Conservation (phyloP, 2,113 vertebrate species). For the Prunella fulvescens region DNA sequence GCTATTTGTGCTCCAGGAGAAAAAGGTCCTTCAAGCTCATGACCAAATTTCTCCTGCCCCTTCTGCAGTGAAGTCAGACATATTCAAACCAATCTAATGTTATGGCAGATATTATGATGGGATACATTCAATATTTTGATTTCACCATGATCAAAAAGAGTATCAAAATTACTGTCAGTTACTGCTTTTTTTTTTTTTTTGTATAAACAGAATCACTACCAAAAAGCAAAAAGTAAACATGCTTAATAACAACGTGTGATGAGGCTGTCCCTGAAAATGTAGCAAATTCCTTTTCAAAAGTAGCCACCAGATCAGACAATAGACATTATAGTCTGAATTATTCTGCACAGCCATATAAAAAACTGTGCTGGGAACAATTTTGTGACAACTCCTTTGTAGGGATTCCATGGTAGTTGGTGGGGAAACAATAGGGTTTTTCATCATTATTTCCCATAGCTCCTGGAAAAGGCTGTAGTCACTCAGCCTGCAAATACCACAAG, state of each 20-base stretch:
- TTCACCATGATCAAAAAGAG: constrained; percentile 9
- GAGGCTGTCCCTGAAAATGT: not conserved
- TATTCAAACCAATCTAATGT: constrained; percentile 23
- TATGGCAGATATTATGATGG: constrained; percentile 32
- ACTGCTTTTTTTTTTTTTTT: not conserved
- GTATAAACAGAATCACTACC: not conserved
- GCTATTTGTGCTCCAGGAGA: not conserved
- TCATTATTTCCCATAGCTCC: not conserved
- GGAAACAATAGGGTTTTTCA: not conserved
- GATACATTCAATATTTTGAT: constrained; percentile 51
- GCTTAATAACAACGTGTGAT: not conserved
- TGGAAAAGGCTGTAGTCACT: not conserved
- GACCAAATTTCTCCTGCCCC: not conserved
- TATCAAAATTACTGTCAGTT: not conserved
- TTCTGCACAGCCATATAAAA: not conserved
- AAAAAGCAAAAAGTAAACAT: constrained; percentile 25
- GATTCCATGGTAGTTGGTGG: not conserved
- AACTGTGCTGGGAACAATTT: not conserved
- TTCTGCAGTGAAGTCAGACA: constrained; percentile 15
- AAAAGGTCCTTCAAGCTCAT: not conserved
- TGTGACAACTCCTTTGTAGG: not conserved
- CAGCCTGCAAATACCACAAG: not conserved
- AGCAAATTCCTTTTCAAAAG: not conserved
- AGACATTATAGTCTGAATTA: not conserved
- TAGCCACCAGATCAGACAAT: not conserved